Percentiles rank a stretch among this genome's conserved stretches.
Conservation (phyloP, 2,797 vertebrate genomes). For the Lacerta agilis region DNA sequence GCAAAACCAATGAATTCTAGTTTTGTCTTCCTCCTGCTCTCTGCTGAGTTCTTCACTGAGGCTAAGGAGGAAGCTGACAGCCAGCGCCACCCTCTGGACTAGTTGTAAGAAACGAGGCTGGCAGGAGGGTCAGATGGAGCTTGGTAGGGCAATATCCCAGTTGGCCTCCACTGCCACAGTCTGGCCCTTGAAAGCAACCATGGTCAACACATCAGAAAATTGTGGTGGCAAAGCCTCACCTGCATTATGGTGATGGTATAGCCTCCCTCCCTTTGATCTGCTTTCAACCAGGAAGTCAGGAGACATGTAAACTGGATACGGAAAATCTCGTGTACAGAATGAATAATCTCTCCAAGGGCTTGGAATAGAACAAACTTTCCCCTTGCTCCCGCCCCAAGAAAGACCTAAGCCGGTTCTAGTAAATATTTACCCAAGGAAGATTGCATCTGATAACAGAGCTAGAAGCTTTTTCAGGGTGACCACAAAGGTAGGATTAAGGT, state of each 20-base stretch:
- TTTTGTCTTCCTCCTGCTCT: no score
- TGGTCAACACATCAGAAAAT: slow-evolving; percentile 33
- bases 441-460: slow-evolving; percentile 71
- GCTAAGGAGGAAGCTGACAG: no score
- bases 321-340: background rate
- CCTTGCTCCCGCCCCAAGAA: slow-evolving; percentile 55
- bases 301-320: background rate
- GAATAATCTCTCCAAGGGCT: slow-evolving; percentile 38
- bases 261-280: slow-evolving; percentile 21
- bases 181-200: no score
- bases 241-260: slow-evolving; percentile 31
- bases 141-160: no score
- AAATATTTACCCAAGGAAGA: slow-evolving; percentile 77
- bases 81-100: no score
- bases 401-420: slow-evolving; percentile 56
- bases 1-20: no score
- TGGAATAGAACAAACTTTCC: slow-evolving; percentile 63
- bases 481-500: slow-evolving; percentile 71
- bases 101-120: no score
- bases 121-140: no score
- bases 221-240: slow-evolving; percentile 22
- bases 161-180: no score
- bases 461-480: slow-evolving; percentile 69
- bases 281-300: slow-evolving; percentile 28
- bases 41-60: no score